Base-by-base conservation (phyloP, 1,140 invertebrate species). In the Diabrotica virgifera region DNA sequence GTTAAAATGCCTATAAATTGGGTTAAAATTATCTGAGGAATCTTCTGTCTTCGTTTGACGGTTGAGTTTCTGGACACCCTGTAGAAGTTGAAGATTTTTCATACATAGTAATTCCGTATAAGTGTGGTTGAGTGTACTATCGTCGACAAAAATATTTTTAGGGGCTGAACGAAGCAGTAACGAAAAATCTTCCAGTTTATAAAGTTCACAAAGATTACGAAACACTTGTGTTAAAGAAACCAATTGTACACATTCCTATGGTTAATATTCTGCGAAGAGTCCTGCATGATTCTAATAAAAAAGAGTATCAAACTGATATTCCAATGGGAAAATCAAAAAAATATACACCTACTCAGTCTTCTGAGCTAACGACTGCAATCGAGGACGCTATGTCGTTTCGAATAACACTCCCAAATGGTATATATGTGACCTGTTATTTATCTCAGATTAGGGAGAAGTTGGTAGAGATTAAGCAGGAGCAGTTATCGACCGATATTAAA, bases 381-480 rank as follows among this genome's bases (percentile, higher is more conserved):
- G 61, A 61, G 36, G 10, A 24, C 6, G 40, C 63, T 10, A 11
- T 71, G 14, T 63, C 70, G 59, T 66, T 72, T 52, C 57, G 65
- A 37, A 59, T 73, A 10, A 66, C 53, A 35, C 56, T 73, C 12
- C 70, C 72, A 46, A 70, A 70, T 50, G 72, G 72, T 6, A 55
- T 73, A 54, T 67, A 65, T 51, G 64, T 72, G 24, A 54, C 24
- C 46, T 66, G 40, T 36, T 53, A 66, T 9, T 13, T 59, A 9
- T 54, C 55, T 8, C 57, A 60, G 11, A 52, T 54, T 8, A 62
- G 37, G 10, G 52, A 46, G n/a, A 40, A 53, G 36, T 54, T 62
- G 52, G 51, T 62, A 8, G 60, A 53, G 54, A 58, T 72, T 4
- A 70, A 70, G 59, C 72, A 73, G 58, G 61, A 64, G 13, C 66